Evolutionary conservation across 2,113 vertebrate species (phyloP), one percentile per base, ranked within the genome.

Genomic region (Oreochromis tanganicae): DNA sequence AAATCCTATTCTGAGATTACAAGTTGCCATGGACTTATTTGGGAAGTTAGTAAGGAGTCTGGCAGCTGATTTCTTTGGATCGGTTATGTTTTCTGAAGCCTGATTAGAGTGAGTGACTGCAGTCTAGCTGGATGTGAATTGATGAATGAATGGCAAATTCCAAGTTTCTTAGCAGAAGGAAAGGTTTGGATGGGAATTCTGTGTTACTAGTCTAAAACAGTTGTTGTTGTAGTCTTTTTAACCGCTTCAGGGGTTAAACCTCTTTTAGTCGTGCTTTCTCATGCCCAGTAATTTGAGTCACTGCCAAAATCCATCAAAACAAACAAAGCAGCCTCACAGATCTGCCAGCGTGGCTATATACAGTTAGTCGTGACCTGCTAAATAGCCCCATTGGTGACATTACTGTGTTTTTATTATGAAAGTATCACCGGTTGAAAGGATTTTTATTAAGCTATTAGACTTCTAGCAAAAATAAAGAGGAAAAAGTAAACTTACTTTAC

Each of bases 361-460:
- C 71, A 13, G 27, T 32, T 32, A 52, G 16, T 4, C 46, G 0
- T 78, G 73, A n/a, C 73, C 27, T 13, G 46, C 24, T 78, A 52
- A 66, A 78, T 13, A 13, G 10, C 6, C 27, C 41, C 73, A 11
- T 50, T 50, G 43, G 71, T 78, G 27, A 78, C 71, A 50, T 8
- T 50, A 13, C 46, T 9, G 73, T 32, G 24, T 52, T 13, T 52
- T 52, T 78, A 48, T 50, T 32, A n/a, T n/a, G 46, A 78, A 50
- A 32, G 24, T 78, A 17, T 32, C 43, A 13, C 73, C 73, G 32
- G 46, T 78, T 78, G 17, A 78, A 75, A 32, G 6, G 9, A 50
- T 32, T 78, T 78, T 78, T 78, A 50, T 78, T 78, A 78, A 50
- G 73, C 46, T 52, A 13, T 13, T 78, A 50, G 9, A 29, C 73